Conservation (phyloP, 2,113 vertebrate species). For the Macquaria ambigua region DNA sequence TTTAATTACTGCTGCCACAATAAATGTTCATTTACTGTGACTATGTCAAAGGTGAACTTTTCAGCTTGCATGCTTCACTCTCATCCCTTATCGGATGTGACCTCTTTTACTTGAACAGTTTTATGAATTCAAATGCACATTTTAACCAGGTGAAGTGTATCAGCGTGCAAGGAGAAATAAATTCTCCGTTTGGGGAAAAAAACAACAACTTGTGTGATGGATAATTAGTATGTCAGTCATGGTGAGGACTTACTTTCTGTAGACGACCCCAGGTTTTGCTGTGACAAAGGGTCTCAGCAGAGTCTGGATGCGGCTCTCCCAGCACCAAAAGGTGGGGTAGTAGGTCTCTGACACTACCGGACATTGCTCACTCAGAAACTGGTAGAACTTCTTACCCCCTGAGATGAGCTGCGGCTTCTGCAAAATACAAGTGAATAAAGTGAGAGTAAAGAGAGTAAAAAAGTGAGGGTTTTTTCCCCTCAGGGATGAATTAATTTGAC, state of each 20-base stretch:
- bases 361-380: conserved; percentile 93
- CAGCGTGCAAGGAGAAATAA: neutral
- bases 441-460: neutral
- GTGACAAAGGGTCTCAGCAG: conserved; percentile 96
- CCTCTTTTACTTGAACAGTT: neutral
- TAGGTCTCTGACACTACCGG: conserved; percentile 97
- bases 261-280: conserved; percentile 91
- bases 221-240: neutral
- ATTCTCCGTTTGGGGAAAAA: neutral
- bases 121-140: neutral
- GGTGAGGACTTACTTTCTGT: conserved; percentile 91
- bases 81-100: neutral
- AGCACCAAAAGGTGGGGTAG: conserved; percentile 99
- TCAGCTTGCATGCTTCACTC: neutral
- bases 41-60: neutral
- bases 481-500: neutral
- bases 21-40: neutral
- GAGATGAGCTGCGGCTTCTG: conserved; percentile 97
- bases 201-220: neutral
- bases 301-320: conserved; percentile 96
- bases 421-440: conserved; percentile 42
- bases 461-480: neutral
- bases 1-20: neutral
- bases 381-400: conserved; percentile 91
- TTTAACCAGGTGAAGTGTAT: neutral